Conservation (phyloP, 2,888 invertebrate genomes). For the Caenorhabditis sp. region DNA sequence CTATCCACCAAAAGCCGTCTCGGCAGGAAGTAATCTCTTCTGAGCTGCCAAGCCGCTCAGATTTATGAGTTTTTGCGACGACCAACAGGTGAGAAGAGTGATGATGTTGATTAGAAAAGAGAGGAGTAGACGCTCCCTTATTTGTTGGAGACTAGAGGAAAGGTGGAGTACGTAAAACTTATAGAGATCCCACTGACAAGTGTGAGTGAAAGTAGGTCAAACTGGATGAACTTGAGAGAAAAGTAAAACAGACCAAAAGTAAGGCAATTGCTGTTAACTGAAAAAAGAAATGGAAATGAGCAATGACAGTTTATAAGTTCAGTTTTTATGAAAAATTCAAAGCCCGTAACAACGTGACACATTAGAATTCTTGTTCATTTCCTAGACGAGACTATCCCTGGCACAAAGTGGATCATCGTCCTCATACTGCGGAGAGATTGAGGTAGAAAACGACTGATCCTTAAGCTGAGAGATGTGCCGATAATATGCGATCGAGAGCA, state of each 20-base stretch:
- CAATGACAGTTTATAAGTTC: no score
- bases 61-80: slow-evolving; percentile 39
- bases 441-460: slow-evolving; percentile 36
- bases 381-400: slow-evolving; percentile 32
- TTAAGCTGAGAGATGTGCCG: slow-evolving; percentile 31
- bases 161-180: no score
- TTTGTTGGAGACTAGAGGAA: no score
- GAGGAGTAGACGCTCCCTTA: no score
- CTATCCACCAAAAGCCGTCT: not conserved
- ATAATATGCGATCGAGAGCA: slow-evolving; percentile 59
- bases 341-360: no score
- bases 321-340: no score
- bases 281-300: no score
- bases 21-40: slow-evolving; percentile 9
- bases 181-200: no score
- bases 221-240: no score
- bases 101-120: not conserved
- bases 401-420: slow-evolving; percentile 32
- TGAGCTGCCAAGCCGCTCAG: not conserved
- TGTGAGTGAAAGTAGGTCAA: no score
- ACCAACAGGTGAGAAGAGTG: slow-evolving; percentile 32
- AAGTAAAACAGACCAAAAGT: no score
- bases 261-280: no score
- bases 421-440: slow-evolving; percentile 27
- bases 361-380: not conserved